Conservation (phyloP, 2,888 invertebrate species). For the Ophonus ardosiacus region DNA sequence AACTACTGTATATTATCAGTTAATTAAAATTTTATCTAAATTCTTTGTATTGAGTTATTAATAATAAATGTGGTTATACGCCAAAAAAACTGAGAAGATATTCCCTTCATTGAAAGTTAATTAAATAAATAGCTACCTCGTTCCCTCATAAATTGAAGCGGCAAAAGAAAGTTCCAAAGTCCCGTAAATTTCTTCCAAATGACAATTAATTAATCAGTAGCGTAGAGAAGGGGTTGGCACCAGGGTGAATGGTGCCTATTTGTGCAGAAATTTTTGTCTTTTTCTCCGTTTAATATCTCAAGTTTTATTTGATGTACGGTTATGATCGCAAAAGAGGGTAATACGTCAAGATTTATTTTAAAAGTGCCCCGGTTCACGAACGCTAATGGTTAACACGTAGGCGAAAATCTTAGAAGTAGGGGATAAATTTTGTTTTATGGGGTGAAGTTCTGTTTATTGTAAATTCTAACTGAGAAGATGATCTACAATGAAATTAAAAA, state of each 20-base stretch:
- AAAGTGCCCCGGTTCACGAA: slow-evolving; percentile 30
- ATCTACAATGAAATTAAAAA: neutral
- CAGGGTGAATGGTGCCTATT: slow-evolving; percentile 1
- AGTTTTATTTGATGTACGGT: slow-evolving; percentile 48
- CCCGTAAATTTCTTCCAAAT: slow-evolving; percentile 20
- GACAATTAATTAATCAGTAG: slow-evolving; percentile 46
- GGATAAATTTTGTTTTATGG: slow-evolving; percentile 4
- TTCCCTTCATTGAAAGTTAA: neutral
- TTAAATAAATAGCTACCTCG: neutral
- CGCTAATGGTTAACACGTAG: slow-evolving; percentile 53
- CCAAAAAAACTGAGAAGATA: too few species aligned
- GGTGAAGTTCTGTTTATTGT: slow-evolving; percentile 13
- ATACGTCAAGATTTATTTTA: slow-evolving; percentile 50
- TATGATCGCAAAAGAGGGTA: slow-evolving; percentile 32
- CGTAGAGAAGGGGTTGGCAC: slow-evolving; percentile 8
- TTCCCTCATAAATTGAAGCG: slow-evolving; percentile 2
- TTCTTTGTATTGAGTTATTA: neutral
- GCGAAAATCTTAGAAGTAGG: slow-evolving; percentile 4
- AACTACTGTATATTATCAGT: neutral
- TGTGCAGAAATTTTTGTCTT: slow-evolving; percentile 10
- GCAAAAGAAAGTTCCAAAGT: slow-evolving; percentile 27
- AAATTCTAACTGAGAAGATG: neutral
- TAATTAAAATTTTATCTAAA: slow-evolving; percentile 14
- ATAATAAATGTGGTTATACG: too few species aligned
- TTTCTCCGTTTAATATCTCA: slow-evolving; percentile 25